phyloP scores from a whole-genome alignment of 2,888 invertebrate species.

The Sphaerophoria rueppellii region DNA sequence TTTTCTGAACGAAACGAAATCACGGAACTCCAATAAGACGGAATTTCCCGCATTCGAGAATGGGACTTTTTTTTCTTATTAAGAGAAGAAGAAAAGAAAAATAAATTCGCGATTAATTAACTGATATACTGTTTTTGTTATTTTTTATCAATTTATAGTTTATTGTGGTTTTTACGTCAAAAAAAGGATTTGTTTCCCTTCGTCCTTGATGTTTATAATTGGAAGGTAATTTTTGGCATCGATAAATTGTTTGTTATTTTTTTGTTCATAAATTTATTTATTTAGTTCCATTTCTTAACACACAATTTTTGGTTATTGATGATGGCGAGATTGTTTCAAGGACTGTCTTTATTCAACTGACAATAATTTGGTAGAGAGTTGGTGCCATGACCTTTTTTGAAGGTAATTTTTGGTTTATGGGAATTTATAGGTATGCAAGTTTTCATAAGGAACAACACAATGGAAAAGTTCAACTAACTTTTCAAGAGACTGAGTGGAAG shows the following conservation, averaged over 20 bases:
- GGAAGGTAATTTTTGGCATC: conserved; percentile 39
- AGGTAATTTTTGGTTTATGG: too few relatives aligned
- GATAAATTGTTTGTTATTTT: conserved; percentile 12
- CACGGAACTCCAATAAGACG: background rate
- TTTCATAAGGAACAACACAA: too few relatives aligned
- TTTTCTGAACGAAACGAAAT: conserved; percentile 26
- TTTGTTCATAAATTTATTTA: background rate
- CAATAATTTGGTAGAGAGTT: conserved; percentile 11
- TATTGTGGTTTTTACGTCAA: conserved; percentile 32
- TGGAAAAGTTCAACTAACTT: conserved; percentile 29
- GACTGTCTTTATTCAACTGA: conserved; percentile 32
- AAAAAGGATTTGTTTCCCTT: background rate
- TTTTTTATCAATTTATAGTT: conserved; percentile 35
- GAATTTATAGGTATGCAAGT: too few relatives aligned
- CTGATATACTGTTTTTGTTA: conserved; percentile 56
- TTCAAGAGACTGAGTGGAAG: background rate
- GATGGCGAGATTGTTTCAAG: conserved; percentile 60
- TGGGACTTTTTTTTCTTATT: conserved; percentile 7
- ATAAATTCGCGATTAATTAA: conserved; percentile 65
- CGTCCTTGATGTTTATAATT: conserved; percentile 40
- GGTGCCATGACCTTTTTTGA: too few relatives aligned
- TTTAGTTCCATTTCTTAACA: background rate
- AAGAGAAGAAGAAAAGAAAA: background rate
- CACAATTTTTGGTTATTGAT: conserved; percentile 45
- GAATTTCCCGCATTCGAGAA: background rate